These are phyloP conservation scores for Petrocephalus microphthalmus DNA, from an alignment of 2,113 vertebrate genomes.

Conservation along the genomic window DNA sequence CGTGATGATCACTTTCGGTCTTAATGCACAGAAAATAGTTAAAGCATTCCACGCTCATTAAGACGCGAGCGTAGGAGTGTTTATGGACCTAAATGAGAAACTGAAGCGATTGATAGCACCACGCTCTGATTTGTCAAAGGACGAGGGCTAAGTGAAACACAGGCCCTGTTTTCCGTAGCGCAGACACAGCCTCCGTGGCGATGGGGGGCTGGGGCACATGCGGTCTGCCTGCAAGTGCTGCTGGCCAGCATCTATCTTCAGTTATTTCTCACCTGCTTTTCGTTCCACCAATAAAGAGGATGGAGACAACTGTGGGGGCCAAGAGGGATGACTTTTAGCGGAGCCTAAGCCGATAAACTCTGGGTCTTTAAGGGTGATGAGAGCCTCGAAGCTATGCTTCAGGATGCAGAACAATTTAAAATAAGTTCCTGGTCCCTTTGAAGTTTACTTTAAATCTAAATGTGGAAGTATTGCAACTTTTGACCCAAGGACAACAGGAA, in stretches of 20 bases:
- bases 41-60: neutral
- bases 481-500: slow-evolving; percentile 63
- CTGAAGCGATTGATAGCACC: neutral
- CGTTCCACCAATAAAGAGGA: slow-evolving; percentile 43
- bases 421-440: slow-evolving; percentile 66
- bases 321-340: slow-evolving; percentile 43
- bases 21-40: neutral
- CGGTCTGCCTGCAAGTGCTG: slow-evolving; percentile 46
- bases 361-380: slow-evolving; percentile 62
- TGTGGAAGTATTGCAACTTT: slow-evolving; percentile 57
- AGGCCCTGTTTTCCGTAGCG: neutral
- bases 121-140: neutral
- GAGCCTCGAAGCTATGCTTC: slow-evolving; percentile 57
- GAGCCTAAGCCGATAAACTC: slow-evolving; percentile 52
- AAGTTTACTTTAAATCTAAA: slow-evolving; percentile 67
- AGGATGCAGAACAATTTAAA: slow-evolving; percentile 64
- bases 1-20: neutral
- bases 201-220: slow-evolving; percentile 27
- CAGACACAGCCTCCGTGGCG: too few species aligned
- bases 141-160: neutral
- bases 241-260: slow-evolving; percentile 56
- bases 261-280: slow-evolving; percentile 51
- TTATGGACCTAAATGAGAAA: neutral
- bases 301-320: slow-evolving; percentile 28
- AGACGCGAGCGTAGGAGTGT: neutral